These are phyloP conservation scores for Anarrhichthys ocellatus DNA, from an alignment of 2,113 vertebrate species.

Conservation along the genomic window DNA sequence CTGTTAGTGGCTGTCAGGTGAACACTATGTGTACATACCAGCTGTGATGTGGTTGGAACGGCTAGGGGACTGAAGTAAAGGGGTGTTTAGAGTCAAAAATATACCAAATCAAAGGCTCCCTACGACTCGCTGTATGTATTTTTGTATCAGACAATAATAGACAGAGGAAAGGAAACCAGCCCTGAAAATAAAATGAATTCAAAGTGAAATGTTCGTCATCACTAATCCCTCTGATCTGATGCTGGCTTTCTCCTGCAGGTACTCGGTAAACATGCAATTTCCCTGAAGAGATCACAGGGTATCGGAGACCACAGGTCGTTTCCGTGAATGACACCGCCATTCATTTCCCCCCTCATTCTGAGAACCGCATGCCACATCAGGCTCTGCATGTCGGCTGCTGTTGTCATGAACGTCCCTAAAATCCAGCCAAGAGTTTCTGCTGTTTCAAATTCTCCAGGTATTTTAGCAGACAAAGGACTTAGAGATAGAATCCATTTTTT, in stretches of 20 bases:
- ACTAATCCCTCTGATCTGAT: slow-evolving; percentile 34
- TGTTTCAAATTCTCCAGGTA: no score
- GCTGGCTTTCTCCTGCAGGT: slow-evolving; percentile 24
- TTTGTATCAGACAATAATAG: slow-evolving; percentile 38
- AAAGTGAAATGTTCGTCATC: slow-evolving; percentile 1
- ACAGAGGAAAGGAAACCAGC: slow-evolving; percentile 3
- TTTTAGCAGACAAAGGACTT: not conserved
- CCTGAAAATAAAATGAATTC: slow-evolving; percentile 43
- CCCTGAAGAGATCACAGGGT: slow-evolving; percentile 38
- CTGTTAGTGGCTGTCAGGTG: not conserved
- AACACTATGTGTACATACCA: not conserved
- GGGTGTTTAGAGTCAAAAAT: not conserved
- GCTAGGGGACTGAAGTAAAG: no score
- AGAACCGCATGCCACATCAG: slow-evolving; percentile 49
- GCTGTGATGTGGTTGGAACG: not conserved
- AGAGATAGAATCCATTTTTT: not conserved
- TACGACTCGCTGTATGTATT: not conserved
- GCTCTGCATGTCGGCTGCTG: not conserved
- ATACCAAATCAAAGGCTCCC: not conserved
- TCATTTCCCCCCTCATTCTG: slow-evolving; percentile 62
- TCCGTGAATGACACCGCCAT: slow-evolving; percentile 50
- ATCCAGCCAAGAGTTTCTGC: not conserved
- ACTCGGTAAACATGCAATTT: slow-evolving; percentile 39
- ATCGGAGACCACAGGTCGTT: slow-evolving; percentile 40
- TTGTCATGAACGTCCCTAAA: not conserved